Conservation (phyloP, 2,113 vertebrate genomes). For the Promerops cafer region DNA sequence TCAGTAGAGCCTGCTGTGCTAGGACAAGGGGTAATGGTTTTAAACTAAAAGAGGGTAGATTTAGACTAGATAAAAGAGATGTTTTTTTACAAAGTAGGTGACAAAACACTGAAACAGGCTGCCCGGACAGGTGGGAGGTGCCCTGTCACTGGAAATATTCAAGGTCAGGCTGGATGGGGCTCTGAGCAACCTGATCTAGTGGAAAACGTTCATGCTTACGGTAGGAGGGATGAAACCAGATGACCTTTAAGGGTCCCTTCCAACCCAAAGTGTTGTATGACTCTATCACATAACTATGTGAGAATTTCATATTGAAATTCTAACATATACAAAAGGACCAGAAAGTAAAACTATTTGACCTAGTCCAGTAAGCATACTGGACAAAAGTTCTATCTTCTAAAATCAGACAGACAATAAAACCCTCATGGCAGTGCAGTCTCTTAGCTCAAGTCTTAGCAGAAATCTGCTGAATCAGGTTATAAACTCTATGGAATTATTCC, state of each 20-base stretch:
- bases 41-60: background rate
- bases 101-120: background rate
- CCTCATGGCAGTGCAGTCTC: background rate
- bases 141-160: background rate
- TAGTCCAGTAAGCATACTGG: background rate
- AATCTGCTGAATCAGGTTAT: background rate
- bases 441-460: slow-evolving; percentile 10
- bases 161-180: accelerated
- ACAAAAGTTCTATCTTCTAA: slow-evolving; percentile 24
- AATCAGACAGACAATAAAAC: slow-evolving; percentile 50
- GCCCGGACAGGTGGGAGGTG: background rate
- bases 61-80: background rate
- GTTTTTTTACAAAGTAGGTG: background rate
- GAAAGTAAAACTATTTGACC: slow-evolving; percentile 12
- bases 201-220: accelerated
- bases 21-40: background rate
- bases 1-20: accelerated
- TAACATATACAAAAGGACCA: background rate
- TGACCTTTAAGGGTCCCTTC: background rate
- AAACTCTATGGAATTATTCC: slow-evolving; percentile 45
- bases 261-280: background rate
- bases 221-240: background rate
- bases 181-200: background rate
- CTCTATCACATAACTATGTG: background rate
- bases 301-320: background rate